A percentile compares a stretch with the other conserved stretches of the same genome.
Evolutionary conservation across 2,113 vertebrate species (phyloP).

Genomic region (Diadophis punctatus): DNA sequence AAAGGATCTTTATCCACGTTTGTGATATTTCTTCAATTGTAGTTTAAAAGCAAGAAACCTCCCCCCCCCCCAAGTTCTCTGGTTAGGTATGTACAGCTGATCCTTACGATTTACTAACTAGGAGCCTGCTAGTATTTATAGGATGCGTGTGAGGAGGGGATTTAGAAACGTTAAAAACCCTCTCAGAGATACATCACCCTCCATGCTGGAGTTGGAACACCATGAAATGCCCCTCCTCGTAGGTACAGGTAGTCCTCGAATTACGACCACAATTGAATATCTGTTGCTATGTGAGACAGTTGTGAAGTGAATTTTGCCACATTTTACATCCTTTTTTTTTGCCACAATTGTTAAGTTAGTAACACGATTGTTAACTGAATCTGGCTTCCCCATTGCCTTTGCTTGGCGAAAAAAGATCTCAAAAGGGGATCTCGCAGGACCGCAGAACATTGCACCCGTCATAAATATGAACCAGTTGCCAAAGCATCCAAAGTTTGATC

Average conservation of each 20-base stretch:
- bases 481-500: too few species aligned
- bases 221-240: not conserved
- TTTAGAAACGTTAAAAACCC: not conserved
- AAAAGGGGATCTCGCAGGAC: too few species aligned
- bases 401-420: too few species aligned
- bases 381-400: too few species aligned
- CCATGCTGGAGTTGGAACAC: not conserved
- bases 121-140: not conserved
- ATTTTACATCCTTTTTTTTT: too few species aligned
- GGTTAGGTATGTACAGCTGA: not conserved
- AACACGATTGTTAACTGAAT: too few species aligned
- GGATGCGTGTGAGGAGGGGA: not conserved
- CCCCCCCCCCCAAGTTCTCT: not conserved
- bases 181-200: not conserved
- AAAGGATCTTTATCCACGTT: not conserved
- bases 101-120: not conserved
- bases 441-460: too few species aligned
- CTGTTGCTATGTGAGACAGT: too few species aligned
- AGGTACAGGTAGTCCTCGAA: not conserved
- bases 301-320: too few species aligned
- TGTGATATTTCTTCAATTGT: not conserved
- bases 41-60: not conserved
- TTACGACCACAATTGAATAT: too few species aligned
- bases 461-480: too few species aligned
- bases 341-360: too few species aligned